These are phyloP conservation scores for Teinopalpus imperialis DNA, from an alignment of 2,888 invertebrate species.

Conservation along the genomic window DNA sequence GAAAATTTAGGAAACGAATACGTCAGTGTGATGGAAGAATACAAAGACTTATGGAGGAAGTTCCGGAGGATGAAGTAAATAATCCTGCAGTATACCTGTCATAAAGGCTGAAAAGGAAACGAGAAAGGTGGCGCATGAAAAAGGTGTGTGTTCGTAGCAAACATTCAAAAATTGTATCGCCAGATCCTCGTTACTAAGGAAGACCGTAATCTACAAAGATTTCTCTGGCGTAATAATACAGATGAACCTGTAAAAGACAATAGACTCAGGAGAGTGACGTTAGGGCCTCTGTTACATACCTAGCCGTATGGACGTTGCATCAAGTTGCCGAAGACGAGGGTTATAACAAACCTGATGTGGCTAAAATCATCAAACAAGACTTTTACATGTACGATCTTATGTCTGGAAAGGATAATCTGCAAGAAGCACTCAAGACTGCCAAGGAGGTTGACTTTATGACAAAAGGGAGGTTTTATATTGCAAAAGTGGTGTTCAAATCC, in stretches of 20 bases:
- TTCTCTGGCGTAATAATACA: no score
- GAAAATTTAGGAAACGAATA: slow-evolving; percentile 11
- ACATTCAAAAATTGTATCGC: slow-evolving; percentile 25
- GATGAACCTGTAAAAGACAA: slow-evolving; percentile 27
- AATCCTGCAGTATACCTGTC: slow-evolving; percentile 16
- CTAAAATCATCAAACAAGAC: slow-evolving; percentile 26
- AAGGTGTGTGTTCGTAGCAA: slow-evolving; percentile 1
- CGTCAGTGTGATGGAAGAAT: slow-evolving; percentile 13
- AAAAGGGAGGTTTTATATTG: slow-evolving; percentile 29
- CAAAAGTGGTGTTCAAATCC: slow-evolving; percentile 35
- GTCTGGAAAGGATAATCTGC: no score
- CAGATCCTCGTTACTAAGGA: slow-evolving; percentile 14
- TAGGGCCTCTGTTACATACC: slow-evolving; percentile 33
- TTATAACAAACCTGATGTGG: slow-evolving; percentile 16
- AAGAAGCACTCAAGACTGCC: no score
- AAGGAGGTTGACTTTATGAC: not conserved
- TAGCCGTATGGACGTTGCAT: slow-evolving; percentile 27
- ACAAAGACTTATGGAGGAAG: slow-evolving; percentile 10
- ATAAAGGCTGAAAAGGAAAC: slow-evolving; percentile 6
- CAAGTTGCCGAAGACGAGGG: no score
- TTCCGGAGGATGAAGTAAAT: slow-evolving; percentile 14
- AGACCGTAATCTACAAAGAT: slow-evolving; percentile 17
- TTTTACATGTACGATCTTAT: slow-evolving; percentile 32
- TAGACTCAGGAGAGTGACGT: slow-evolving; percentile 31
- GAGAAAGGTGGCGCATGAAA: slow-evolving; percentile 7